Evolutionary conservation across 2,888 invertebrate species (phyloP).

Genomic region (Leptopterna dolabrata): DNA sequence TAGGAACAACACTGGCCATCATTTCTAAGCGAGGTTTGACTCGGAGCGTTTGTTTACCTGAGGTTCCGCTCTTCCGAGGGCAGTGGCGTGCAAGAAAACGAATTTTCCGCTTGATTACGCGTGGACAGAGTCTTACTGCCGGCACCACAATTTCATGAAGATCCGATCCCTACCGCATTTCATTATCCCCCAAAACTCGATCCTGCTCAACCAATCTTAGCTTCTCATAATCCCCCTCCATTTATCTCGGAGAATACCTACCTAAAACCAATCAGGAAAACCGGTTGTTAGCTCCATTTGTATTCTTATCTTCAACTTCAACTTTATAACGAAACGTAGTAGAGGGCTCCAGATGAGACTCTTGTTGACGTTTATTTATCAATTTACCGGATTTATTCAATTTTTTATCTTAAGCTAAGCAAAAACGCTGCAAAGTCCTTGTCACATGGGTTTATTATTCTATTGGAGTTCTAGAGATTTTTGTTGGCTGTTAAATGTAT

Average conservation of each 20-base stretch:
- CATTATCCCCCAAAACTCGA: not conserved
- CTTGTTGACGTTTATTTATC: no score
- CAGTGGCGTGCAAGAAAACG: not conserved
- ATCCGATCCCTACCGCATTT: not conserved
- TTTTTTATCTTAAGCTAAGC: no score
- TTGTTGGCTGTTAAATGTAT: no score
- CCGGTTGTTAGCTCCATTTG: no score
- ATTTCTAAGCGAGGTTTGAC: not conserved
- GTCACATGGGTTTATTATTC: no score
- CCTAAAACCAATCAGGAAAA: not conserved
- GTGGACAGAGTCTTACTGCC: not conserved
- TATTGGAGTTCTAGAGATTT: no score
- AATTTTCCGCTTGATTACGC: slow-evolving; percentile 29
- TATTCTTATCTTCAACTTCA: no score
- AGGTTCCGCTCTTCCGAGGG: not conserved
- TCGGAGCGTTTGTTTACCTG: not conserved
- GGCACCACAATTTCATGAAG: not conserved
- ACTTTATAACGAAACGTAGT: no score
- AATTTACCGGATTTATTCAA: no score
- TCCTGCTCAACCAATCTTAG: not conserved
- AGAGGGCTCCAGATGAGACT: no score
- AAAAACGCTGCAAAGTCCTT: no score
- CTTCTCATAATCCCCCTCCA: not conserved
- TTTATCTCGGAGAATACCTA: not conserved
- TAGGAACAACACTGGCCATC: not conserved